phyloP scores from a whole-genome alignment of 2,888 invertebrate genomes.

The Drosophila tanythrix region DNA sequence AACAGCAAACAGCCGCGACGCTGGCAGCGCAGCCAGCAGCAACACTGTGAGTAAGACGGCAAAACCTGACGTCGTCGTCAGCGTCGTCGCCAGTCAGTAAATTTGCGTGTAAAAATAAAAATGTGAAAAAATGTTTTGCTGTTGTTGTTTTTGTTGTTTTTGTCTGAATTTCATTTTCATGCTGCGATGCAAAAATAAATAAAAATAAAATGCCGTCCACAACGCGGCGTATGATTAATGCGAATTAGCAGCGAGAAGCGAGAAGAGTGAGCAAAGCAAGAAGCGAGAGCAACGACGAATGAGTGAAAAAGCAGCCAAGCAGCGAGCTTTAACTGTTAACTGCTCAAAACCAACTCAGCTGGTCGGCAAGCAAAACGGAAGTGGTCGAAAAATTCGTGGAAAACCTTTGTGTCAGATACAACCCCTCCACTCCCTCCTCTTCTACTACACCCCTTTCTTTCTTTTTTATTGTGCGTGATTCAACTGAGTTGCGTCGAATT shows the following conservation, averaged over 20 bases:
- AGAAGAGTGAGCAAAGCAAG: conserved; percentile 8
- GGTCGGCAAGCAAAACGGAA: conserved; percentile 54
- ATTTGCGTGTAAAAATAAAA: conserved; percentile 75
- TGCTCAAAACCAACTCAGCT: conserved; percentile 51
- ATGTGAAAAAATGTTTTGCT: conserved; percentile 65
- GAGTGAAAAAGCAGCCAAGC: conserved; percentile 18
- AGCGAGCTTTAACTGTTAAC: conserved; percentile 1
- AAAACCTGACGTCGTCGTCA: conserved; percentile 34
- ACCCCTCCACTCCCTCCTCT: not conserved
- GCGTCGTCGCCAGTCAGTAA: conserved; percentile 49
- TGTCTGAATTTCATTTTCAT: conserved; percentile 68
- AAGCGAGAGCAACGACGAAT: conserved; percentile 4
- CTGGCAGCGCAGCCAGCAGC: conserved; percentile 25
- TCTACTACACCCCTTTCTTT: not conserved
- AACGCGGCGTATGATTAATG: conserved; percentile 79
- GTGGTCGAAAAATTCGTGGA: conserved; percentile 71
- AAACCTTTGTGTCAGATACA: conserved; percentile 52
- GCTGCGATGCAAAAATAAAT: conserved; percentile 56
- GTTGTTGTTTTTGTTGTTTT: conserved; percentile 41
- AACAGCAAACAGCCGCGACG: conserved; percentile 39
- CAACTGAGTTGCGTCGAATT: conserved; percentile 36
- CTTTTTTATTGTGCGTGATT: conserved; percentile 35
- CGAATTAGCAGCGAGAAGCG: conserved; percentile 64
- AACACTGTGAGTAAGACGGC: conserved; percentile 59
- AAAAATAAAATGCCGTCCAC: conserved; percentile 65